These are phyloP conservation scores for Argopecten irradians DNA, from an alignment of 1,140 invertebrate genomes.

Conservation along the genomic window DNA sequence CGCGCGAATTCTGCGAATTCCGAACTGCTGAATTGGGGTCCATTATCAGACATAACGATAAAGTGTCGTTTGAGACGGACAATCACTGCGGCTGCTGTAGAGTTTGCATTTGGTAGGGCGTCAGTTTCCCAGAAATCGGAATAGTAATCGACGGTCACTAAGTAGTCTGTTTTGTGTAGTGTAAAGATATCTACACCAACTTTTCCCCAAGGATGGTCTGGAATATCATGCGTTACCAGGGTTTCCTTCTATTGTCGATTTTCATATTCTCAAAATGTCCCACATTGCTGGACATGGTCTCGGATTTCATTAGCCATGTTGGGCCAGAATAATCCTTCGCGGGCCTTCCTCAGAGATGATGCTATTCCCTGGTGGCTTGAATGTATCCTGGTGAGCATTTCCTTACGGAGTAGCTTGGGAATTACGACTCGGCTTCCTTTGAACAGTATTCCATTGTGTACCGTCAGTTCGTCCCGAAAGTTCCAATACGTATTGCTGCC, in stretches of 20 bases:
- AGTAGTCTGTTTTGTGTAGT: slow-evolving; percentile 25
- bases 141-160: slow-evolving; percentile 50
- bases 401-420: slow-evolving; percentile 15
- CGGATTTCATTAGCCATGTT: slow-evolving; percentile 50
- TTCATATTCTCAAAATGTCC: slow-evolving; percentile 15
- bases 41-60: slow-evolving; percentile 41
- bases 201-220: slow-evolving; percentile 33
- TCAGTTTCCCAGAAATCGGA: slow-evolving; percentile 44
- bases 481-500: slow-evolving; percentile 39
- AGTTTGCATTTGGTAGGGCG: not conserved
- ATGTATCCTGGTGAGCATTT: slow-evolving; percentile 39
- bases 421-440: slow-evolving; percentile 45
- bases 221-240: slow-evolving; percentile 32
- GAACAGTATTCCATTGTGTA: slow-evolving; percentile 53
- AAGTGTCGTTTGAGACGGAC: slow-evolving; percentile 40
- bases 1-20: slow-evolving; percentile 66
- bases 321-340: slow-evolving; percentile 58
- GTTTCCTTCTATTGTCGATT: slow-evolving; percentile 37
- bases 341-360: slow-evolving; percentile 46
- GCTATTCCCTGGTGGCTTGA: slow-evolving; percentile 41
- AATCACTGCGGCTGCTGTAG: slow-evolving; percentile 41
- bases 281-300: slow-evolving; percentile 34
- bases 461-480: slow-evolving; percentile 43
- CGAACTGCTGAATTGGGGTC: slow-evolving; percentile 26
- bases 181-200: slow-evolving; percentile 35